phyloP scores from a whole-genome alignment of 2,888 invertebrate genomes.

The Adelphocoris suturalis region DNA sequence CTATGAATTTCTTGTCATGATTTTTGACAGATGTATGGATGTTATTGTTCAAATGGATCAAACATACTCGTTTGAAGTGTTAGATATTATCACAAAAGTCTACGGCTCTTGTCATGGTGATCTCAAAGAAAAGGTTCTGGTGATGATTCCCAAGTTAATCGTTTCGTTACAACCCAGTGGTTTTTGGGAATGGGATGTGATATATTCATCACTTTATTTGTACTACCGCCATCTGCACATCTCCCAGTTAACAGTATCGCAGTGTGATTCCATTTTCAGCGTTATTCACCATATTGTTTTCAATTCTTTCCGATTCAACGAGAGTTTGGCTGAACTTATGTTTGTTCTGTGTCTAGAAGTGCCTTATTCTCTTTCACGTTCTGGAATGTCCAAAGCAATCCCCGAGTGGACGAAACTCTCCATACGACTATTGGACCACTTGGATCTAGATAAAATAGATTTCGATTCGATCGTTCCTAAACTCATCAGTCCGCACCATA shows the following conservation, averaged over 20 bases:
- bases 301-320: neutral
- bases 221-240: neutral
- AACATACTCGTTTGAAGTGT: slow-evolving; percentile 36
- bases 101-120: neutral
- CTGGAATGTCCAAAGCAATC: neutral
- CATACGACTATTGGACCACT: neutral
- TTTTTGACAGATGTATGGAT: slow-evolving; percentile 27
- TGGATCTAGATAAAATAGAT: slow-evolving; percentile 24
- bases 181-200: slow-evolving; percentile 43
- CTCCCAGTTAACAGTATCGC: neutral
- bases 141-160: slow-evolving; percentile 8
- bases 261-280: neutral
- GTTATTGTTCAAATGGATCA: slow-evolving; percentile 45
- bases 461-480: slow-evolving; percentile 18
- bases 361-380: neutral
- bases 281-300: slow-evolving; percentile 9
- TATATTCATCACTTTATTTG: neutral
- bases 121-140: neutral
- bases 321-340: slow-evolving; percentile 37
- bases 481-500: neutral
- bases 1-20: neutral
- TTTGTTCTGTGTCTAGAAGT: slow-evolving; percentile 51
- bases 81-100: neutral
- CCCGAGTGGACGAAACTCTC: slow-evolving; percentile 34
- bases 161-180: neutral